A percentile compares a stretch with the other conserved stretches of the same genome.
Conservation (phyloP, 2,113 vertebrate species). For the Pterocles gutturalis region DNA sequence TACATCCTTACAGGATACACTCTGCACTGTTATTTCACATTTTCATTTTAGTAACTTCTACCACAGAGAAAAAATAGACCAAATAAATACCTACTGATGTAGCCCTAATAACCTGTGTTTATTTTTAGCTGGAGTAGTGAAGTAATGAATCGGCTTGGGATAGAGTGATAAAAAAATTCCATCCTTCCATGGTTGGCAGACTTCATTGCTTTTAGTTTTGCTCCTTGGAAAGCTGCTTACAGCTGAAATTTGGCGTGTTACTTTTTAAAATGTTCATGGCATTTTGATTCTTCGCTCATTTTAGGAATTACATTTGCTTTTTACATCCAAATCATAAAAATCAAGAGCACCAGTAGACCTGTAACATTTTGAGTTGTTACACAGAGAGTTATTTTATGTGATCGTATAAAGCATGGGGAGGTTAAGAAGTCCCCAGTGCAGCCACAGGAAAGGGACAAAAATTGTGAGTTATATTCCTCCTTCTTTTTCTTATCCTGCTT, state of each 20-base stretch:
- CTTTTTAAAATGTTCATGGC: neutral
- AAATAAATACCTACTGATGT: neutral
- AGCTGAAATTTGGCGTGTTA: neutral
- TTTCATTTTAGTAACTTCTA: neutral
- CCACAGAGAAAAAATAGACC: neutral
- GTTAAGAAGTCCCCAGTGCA: slow-evolving; percentile 36
- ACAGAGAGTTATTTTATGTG: slow-evolving; percentile 36
- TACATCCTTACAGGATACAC: neutral
- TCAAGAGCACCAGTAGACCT: slow-evolving; percentile 11
- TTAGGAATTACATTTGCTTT: slow-evolving; percentile 1
- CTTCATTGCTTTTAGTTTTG: neutral
- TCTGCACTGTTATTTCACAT: neutral
- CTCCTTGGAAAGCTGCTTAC: neutral
- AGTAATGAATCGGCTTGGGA: neutral
- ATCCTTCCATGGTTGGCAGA: neutral
- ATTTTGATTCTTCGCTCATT: slow-evolving; percentile 11
- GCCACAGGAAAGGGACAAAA: slow-evolving; percentile 4
- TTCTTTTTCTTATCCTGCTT: neutral
- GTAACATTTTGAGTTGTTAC: slow-evolving; percentile 43
- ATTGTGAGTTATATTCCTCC: neutral
- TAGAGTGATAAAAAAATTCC: neutral
- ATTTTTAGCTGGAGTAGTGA: neutral
- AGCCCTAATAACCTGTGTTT: neutral
- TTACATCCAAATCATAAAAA: slow-evolving; percentile 24
- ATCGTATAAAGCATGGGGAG: neutral